Evolutionary conservation across 2,113 vertebrate species (phyloP).

Genomic region (Todiramphus chloris): DNA sequence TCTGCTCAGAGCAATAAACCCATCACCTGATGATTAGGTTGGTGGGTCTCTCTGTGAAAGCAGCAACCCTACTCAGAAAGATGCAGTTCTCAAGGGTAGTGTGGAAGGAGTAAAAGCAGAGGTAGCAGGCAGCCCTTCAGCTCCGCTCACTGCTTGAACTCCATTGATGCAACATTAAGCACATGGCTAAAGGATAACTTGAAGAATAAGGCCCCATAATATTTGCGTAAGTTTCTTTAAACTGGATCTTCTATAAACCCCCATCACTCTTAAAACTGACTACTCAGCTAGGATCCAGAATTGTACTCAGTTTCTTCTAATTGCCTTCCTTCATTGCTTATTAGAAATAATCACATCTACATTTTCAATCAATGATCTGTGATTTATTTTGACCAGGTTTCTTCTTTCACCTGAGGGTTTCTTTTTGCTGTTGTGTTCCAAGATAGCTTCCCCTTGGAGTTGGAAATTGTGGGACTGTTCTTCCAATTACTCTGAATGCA

Average conservation of each 20-base stretch:
- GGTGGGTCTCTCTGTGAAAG: neutral
- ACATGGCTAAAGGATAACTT: neutral
- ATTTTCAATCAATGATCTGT: constrained; percentile 58
- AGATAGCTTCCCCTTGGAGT: neutral
- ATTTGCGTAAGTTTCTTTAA: neutral
- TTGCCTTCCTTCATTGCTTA: constrained; percentile 1
- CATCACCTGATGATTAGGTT: neutral
- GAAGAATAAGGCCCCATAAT: neutral
- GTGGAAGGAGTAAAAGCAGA: neutral
- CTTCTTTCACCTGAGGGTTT: neutral
- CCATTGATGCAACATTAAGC: neutral
- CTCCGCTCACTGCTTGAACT: neutral
- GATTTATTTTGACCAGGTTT: constrained; percentile 56
- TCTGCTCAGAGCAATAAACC: neutral
- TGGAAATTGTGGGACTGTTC: constrained; percentile 49
- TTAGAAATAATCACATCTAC: constrained; percentile 43
- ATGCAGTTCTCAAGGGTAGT: neutral
- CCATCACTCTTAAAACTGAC: neutral
- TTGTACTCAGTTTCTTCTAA: neutral
- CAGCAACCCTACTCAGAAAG: neutral
- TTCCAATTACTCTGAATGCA: constrained; percentile 30
- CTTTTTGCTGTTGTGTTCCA: constrained; percentile 17
- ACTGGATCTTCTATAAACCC: neutral
- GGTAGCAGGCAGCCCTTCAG: neutral
- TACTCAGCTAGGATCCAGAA: neutral